Percentiles rank a stretch among this genome's conserved stretches.
phyloP scores from a whole-genome alignment of 2,113 vertebrate genomes.

The Clinocottus analis region DNA sequence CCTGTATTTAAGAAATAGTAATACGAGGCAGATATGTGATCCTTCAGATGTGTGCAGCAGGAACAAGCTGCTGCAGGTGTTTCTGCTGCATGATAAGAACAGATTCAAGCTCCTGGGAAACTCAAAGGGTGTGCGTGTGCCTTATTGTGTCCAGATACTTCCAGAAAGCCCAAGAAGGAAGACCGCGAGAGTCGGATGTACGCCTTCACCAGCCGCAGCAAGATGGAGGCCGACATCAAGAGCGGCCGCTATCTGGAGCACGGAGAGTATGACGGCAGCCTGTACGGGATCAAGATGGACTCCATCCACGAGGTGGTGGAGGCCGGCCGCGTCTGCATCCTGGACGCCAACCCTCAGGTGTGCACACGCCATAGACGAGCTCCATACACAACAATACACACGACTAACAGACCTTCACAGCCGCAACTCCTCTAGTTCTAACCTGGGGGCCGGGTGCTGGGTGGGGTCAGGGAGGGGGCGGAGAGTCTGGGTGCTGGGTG shows the following conservation, averaged over 20 bases:
- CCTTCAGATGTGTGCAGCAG: not conserved
- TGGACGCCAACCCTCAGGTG: constrained; percentile 97
- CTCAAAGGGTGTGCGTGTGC: not conserved
- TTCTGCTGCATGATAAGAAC: not conserved
- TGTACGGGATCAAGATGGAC: constrained; percentile 94
- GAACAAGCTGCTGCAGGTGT: not conserved
- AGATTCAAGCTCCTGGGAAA: too few relatives aligned
- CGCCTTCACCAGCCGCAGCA: constrained; percentile 90
- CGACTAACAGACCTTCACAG: too few relatives aligned
- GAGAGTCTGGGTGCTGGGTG: too few relatives aligned
- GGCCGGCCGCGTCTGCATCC: constrained; percentile 91
- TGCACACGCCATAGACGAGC: too few relatives aligned
- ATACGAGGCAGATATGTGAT: not conserved
- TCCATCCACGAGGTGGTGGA: constrained; percentile 95
- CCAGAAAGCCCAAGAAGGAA: constrained; percentile 89
- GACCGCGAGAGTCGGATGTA: constrained; percentile 91
- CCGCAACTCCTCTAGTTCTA: too few relatives aligned
- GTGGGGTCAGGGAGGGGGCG: too few relatives aligned
- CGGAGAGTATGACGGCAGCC: constrained; percentile 94
- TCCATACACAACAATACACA: too few relatives aligned
- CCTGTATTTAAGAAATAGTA: not conserved
- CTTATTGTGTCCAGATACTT: constrained; percentile 85
- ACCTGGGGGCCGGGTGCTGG: too few relatives aligned
- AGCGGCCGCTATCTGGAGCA: constrained; percentile 92
- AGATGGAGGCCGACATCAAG: constrained; percentile 95